Conservation (phyloP, 30 jellyfish, hydroid and myxozoan genomes). For the Cassiopea andromeda region DNA sequence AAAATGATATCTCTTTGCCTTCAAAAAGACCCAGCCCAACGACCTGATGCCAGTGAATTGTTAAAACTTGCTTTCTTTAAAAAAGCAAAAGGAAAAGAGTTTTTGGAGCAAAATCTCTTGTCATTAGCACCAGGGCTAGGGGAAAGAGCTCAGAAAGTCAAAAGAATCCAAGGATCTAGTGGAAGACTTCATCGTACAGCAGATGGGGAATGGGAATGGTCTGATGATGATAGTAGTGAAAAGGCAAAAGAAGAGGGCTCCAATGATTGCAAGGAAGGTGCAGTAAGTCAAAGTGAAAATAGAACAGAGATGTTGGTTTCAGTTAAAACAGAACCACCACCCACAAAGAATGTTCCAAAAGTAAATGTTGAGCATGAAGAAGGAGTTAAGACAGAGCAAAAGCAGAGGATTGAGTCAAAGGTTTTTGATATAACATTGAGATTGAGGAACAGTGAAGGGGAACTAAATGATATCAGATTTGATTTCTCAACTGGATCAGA, state of each 20-base stretch:
- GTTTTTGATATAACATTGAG: conserved; percentile 85
- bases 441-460: conserved; percentile 85
- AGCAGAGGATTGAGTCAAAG: conserved; percentile 32
- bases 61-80: conserved; percentile 87
- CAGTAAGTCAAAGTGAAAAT: background rate
- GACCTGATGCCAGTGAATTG: conserved; percentile 96
- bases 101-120: conserved; percentile 69
- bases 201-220: conserved; percentile 88
- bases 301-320: background rate
- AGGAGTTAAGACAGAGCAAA: background rate
- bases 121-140: conserved; percentile 89
- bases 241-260: conserved; percentile 8
- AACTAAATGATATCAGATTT: conserved; percentile 93
- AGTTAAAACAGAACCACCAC: background rate
- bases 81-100: conserved; percentile 91
- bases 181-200: conserved; percentile 81
- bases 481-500: conserved; percentile 89
- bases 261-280: conserved; percentile 1
- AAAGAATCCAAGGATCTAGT: conserved; percentile 80
- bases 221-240: conserved; percentile 64
- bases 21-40: conserved; percentile 87
- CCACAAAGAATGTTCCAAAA: background rate
- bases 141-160: conserved; percentile 86
- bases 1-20: conserved; percentile 92
- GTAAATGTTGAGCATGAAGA: background rate